Evolutionary conservation across 2,888 invertebrate species (phyloP), one percentile per base, ranked within the genome.

Genomic region (Eristalinus aeneus): DNA sequence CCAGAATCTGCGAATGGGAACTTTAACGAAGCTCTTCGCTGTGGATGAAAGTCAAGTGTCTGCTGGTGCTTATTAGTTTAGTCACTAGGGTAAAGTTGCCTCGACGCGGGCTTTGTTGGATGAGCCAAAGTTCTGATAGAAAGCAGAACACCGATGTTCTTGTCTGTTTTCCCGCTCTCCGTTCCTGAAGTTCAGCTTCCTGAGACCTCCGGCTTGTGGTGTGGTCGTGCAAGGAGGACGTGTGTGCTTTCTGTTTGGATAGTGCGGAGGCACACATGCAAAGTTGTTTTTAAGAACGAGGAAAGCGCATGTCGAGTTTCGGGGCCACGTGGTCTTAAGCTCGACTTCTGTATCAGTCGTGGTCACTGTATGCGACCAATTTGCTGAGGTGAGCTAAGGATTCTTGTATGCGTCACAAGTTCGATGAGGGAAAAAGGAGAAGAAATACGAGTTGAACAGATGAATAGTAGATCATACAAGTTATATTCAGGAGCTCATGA

Each of bases 21-120:
- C 82, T 86, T 86, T 86, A 64, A 23, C 58, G 76, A 86, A 82
- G 81, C 85, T 86, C 81, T 69, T 64, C 53, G 39, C 36, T 16
- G 31, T 27, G 64, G 22, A 65, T 34, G 23, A 69, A 58, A 46
- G 75, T 60, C 58, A 36, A 56, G 65, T 58, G 56, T 34, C 23
- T 31, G 34, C 22, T 61, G 39, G 16, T 32, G 23, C 31, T 9
- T 61, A 46, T 20, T 60, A 46, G 39, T 23, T 31, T 27, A 12
- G 10, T 46, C 46, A 16, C 46, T 16, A 46, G 46, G n/a, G 46
- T 16, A 46, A 46, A 20, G 46, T 46, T 46, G 46, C 16, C 46
- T 46, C 46, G n/a, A 6, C 6, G 46, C 11, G 46, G 16, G n/a
- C 46, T 46, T 46, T 46, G 46, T n/a, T 46, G 46, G 16, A 46